Conservation (phyloP, 2,888 invertebrate species). For the Cheilosia grossa region DNA sequence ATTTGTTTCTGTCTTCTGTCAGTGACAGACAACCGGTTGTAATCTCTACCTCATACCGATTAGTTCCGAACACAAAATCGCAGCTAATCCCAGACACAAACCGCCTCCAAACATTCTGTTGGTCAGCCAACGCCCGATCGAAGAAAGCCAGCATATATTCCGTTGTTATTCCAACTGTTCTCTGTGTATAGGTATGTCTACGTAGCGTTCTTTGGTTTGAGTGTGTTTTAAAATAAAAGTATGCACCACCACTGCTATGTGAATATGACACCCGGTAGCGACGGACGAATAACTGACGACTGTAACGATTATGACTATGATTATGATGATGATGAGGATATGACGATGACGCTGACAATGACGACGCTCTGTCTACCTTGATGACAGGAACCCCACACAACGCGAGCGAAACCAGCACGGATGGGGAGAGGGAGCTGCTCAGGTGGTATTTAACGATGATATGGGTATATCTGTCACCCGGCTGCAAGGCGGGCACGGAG, state of each 20-base stretch:
- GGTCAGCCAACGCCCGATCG: conserved; percentile 49
- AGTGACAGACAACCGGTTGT: conserved; percentile 18
- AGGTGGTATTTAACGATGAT: conserved; percentile 58
- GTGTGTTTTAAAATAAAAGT: conserved; percentile 43
- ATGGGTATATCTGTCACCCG: conserved; percentile 62
- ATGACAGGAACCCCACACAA: conserved; percentile 54
- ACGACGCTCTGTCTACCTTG: conserved; percentile 72
- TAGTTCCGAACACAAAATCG: not conserved
- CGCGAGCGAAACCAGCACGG: not conserved
- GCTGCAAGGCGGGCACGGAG: conserved; percentile 9
- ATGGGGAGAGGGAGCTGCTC: conserved; percentile 20
- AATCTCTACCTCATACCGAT: conserved; percentile 40
- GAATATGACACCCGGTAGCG: conserved; percentile 28
- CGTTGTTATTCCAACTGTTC: conserved; percentile 25
- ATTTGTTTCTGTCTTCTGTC: conserved; percentile 12
- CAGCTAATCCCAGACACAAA: conserved; percentile 60
- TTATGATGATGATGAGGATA: conserved; percentile 33
- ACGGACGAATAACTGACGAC: conserved; percentile 5
- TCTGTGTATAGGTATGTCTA: not conserved
- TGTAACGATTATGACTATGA: conserved; percentile 24
- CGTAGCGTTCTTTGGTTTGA: conserved; percentile 19
- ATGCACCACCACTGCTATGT: conserved; percentile 1
- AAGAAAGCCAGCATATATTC: conserved; percentile 12
- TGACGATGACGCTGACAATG: conserved; percentile 51
- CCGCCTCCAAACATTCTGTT: conserved; percentile 48